Conservation (phyloP, 2,797 vertebrate species). For the Phrynocephalus forsythii region DNA sequence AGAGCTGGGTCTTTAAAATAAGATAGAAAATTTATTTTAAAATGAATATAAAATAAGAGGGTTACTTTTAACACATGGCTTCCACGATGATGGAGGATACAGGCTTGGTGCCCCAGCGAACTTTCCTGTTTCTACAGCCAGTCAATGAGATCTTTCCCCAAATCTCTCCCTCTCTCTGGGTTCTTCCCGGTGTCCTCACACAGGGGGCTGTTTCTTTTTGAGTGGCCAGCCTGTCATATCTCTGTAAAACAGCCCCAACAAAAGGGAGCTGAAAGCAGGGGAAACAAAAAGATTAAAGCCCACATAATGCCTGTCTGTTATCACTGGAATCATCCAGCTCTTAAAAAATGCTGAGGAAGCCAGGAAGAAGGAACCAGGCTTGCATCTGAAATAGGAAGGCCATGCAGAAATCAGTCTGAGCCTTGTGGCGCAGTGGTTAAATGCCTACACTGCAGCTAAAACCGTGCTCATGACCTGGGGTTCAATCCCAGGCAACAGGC, state of each 20-base stretch:
- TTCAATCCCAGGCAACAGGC: no score
- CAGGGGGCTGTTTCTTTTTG: neutral
- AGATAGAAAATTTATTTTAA: no score
- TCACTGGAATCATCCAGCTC: slow-evolving; percentile 26
- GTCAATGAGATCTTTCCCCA: neutral
- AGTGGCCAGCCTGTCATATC: no score
- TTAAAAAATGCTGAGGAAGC: neutral
- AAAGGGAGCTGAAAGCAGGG: neutral
- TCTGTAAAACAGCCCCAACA: slow-evolving; percentile 6
- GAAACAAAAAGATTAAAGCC: slow-evolving; percentile 22
- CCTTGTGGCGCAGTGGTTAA: no score
- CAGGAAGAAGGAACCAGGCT: neutral
- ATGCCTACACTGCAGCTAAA: no score
- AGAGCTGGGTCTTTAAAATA: no score
- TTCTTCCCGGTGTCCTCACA: no score
- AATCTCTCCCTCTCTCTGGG: neutral
- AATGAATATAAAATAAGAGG: neutral
- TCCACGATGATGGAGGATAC: no score
- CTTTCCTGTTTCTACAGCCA: neutral
- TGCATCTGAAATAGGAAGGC: neutral
- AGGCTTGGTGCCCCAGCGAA: neutral
- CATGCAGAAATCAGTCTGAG: no score
- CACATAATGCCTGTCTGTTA: slow-evolving; percentile 21
- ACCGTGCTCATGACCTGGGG: no score
- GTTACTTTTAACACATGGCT: neutral